These are phyloP conservation scores for Campylomormyrus tamandua DNA, from an alignment of 2,113 vertebrate genomes.

Conservation along the genomic window DNA sequence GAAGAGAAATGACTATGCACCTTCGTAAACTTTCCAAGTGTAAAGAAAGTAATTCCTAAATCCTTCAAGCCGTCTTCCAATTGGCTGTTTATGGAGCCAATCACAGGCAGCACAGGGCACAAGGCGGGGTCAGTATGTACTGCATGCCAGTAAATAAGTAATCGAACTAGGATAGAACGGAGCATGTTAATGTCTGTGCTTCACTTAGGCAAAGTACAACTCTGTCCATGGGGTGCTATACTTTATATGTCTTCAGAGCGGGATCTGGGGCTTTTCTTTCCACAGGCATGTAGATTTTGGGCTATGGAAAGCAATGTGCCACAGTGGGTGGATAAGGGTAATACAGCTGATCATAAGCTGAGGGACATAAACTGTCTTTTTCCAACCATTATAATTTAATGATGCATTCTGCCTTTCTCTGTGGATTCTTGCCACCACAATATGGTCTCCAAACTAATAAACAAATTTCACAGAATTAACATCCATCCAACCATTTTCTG, in stretches of 20 bases:
- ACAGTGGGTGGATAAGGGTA: background rate
- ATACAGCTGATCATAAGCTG: background rate
- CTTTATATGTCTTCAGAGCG: background rate
- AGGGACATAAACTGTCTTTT: background rate
- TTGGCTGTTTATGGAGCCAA: background rate
- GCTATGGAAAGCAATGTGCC: background rate
- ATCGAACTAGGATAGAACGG: background rate
- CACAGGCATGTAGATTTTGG: background rate
- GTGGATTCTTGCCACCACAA: background rate
- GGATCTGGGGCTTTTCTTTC: background rate
- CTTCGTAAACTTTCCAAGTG: background rate
- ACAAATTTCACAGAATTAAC: background rate
- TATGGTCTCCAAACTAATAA: background rate
- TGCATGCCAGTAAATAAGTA: background rate
- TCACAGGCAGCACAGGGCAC: background rate
- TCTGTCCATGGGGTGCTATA: background rate
- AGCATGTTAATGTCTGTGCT: background rate
- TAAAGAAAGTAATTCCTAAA: background rate
- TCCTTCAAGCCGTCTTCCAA: background rate
- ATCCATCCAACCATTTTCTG: background rate
- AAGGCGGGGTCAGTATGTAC: background rate
- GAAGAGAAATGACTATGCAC: background rate
- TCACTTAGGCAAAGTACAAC: background rate
- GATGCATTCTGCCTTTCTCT: background rate
- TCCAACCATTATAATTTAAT: background rate